Base-by-base conservation (phyloP, 2,888 invertebrate genomes). In the Coelopa pilipes region DNA sequence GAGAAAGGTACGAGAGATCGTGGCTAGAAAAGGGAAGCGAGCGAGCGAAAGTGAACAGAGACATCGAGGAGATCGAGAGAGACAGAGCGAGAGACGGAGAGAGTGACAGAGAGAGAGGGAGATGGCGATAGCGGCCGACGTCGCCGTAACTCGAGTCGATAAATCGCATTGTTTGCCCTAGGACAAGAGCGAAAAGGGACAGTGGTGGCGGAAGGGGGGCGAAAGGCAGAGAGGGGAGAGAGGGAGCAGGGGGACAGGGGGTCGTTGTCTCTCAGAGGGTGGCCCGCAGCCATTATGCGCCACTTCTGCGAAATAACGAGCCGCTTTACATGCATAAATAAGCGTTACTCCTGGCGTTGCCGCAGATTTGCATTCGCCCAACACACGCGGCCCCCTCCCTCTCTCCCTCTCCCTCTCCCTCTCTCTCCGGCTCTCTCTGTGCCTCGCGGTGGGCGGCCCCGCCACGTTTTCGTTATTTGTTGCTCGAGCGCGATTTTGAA, bases 321-420 rank as follows among this genome's bases (percentile, higher is more conserved):
- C 70, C 49, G 45, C 59, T 70, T 70, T 70, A 70, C 60, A 70
- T 70, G 70, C 70, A 70, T 70, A 70, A 70, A 70, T 60, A 70
- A 70, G 70, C 60, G 70, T 49, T 60, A 34, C 60, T 24, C 59
- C 59, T 24, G 49, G 60, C 24, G 49, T 34, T 34, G 34, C 34
- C 34, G 24, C 21, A 21, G 70, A 59, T 70, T 70, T 60, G 70
- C 60, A 70, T 70, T 17, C 45, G 67, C 53, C 34, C n/a, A 11
- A 53, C 21, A 67, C 53, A 34, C 24, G 49, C 66, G 19, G 34
- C 34, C 34, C 34, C 2, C 34, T 34, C 7, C 7, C 34, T 34
- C 34, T 34, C 34, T 34, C 34, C 7, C 34, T 34, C 34, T 34
- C 34, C 34, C 34, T 34, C 34, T 34, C 7, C 34, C 17, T 34